Evolutionary conservation across 2,797 vertebrate genomes (phyloP), one percentile per base, ranked within the genome.

Genomic region (Gymnothorax reevesii): DNA sequence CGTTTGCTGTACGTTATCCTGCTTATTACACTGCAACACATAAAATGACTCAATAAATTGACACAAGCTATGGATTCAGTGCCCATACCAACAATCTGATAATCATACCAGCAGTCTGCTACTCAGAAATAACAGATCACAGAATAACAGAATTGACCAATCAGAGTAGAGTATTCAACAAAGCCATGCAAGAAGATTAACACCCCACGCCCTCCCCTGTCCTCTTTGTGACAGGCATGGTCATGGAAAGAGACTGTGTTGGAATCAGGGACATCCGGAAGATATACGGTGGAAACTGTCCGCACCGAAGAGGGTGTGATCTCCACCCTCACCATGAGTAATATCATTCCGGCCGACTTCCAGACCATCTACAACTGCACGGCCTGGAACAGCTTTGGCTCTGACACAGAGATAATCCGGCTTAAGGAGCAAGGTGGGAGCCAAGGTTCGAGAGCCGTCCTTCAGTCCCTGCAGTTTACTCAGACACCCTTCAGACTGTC

Each of bases 281-380:
- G 99, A 88, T 99, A 99, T 93, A 99, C 99, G 0, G 99, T 99
- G 84, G 99, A 99, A 94, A 99, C 98, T 0, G 98, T 99, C 86
- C 99, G 97, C 95, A 98, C 98, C 0, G 99, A 99, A 0, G 99
- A 99, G 84, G 99, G 99, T 0, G 99, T 99, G 1, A 97, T 99
- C 93, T 99, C 99, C 90, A 99, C 99, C 0, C 94, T 99, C 90
- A 99, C 97, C 93, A 99, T 99, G 96, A 99, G 98, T 91, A 99
- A 99, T 94, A 99, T 99, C 0, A 98, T 99, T 6, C 96, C 98
- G 0, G 98, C 98, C 0, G 99, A 99, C 92, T 99, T 99, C 94
- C 98, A 99, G 93, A 99, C 99, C 91, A 99, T 99, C 92, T 99
- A 99, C 95, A 99, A 99, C 95, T 99, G 99, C 94, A 99, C 99